Conservation (phyloP, 2,797 vertebrate genomes). For the Myotis pilosus region DNA sequence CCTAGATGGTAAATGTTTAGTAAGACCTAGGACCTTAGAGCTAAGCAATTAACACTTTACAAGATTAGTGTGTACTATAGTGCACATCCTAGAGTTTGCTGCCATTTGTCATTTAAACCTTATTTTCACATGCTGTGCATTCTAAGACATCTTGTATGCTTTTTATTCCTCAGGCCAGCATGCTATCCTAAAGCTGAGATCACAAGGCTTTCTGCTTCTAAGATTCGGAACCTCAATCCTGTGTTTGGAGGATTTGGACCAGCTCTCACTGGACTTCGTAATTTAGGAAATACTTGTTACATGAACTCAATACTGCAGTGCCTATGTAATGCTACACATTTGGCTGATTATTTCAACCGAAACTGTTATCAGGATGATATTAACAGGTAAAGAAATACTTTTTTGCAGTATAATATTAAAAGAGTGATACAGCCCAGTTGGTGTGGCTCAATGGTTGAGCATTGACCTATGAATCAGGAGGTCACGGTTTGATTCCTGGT, state of each 20-base stretch:
- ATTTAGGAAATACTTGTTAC: constrained; percentile 98
- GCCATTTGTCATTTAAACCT: not conserved
- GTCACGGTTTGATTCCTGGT: no score
- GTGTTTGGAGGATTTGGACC: constrained; percentile 93
- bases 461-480: no score
- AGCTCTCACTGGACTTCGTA: constrained; percentile 96
- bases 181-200: constrained; percentile 93
- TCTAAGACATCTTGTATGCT: not conserved
- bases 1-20: not conserved
- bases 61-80: not conserved
- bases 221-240: constrained; percentile 97
- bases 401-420: not conserved
- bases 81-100: not conserved
- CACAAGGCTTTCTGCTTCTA: constrained; percentile 92
- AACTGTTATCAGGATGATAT: constrained; percentile 95
- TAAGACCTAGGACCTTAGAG: not conserved
- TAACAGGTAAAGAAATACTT: constrained; percentile 88
- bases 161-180: constrained; percentile 79
- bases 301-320: constrained; percentile 99
- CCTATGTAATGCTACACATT: constrained; percentile 93
- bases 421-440: not conserved
- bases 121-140: not conserved
- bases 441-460: no score
- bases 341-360: constrained; percentile 96
- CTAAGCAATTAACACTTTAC: not conserved